Evolutionary conservation across 2,797 vertebrate genomes (phyloP).

Genomic region (Bovichtus diacanthus): DNA sequence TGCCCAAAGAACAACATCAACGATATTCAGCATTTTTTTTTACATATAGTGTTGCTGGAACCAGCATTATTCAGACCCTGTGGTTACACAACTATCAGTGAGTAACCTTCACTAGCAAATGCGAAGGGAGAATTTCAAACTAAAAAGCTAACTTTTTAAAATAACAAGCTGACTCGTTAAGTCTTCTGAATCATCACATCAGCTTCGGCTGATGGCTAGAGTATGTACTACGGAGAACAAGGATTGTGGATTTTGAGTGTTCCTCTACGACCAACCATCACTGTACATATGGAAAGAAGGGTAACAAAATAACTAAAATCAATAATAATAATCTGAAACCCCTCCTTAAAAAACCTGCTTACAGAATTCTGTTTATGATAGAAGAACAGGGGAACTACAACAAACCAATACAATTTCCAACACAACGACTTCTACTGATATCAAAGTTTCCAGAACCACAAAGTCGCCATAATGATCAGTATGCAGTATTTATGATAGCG

Average conservation of each 20-base stretch:
- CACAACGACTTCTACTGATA: neutral
- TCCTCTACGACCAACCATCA: neutral
- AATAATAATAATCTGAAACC: neutral
- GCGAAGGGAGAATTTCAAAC: constrained; percentile 17
- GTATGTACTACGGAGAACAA: neutral
- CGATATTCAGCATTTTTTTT: constrained; percentile 31
- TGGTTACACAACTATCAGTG: constrained; percentile 13
- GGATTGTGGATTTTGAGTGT: constrained; percentile 2
- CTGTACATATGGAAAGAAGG: neutral
- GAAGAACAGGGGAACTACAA: neutral
- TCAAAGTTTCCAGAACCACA: constrained; percentile 1
- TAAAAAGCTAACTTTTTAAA: constrained; percentile 8
- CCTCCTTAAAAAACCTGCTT: neutral
- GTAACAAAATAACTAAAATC: neutral
- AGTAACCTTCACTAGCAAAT: constrained; percentile 1
- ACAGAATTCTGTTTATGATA: neutral
- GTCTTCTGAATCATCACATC: constrained; percentile 3
- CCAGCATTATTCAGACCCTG: constrained; percentile 18
- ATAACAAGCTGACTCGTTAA: constrained; percentile 12
- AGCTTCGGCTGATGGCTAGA: neutral
- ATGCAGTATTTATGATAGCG: constrained; percentile 21
- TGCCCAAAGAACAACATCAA: constrained; percentile 28
- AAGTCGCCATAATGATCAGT: constrained; percentile 14
- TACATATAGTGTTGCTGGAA: constrained; percentile 6
- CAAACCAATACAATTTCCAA: neutral